phyloP scores from a whole-genome alignment of 2,113 vertebrate species.

The Tapirus terrestris region DNA sequence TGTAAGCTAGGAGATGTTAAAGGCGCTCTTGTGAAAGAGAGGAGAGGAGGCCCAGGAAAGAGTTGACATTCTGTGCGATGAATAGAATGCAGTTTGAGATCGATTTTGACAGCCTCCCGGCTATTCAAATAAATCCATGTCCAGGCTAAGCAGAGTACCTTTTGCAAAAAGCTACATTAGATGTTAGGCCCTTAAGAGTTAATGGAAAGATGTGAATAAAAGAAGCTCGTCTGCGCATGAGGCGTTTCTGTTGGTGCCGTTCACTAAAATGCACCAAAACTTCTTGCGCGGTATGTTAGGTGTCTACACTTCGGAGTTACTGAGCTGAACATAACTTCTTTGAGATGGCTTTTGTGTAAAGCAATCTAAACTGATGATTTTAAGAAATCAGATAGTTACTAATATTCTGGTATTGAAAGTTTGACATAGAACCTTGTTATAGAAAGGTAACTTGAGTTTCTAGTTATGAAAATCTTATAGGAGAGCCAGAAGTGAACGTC shows the following conservation, averaged over 20 bases:
- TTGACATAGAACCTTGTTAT: neutral
- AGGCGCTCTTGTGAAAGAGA: slow-evolving; percentile 33
- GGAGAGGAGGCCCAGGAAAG: slow-evolving; percentile 30
- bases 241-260: neutral
- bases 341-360: neutral
- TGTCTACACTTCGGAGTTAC: neutral
- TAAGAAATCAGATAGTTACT: neutral
- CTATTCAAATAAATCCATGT: neutral
- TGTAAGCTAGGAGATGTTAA: slow-evolving; percentile 31
- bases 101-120: slow-evolving; percentile 60
- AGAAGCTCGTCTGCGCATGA: neutral
- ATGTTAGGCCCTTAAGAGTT: neutral
- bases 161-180: slow-evolving; percentile 3
- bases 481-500: neutral
- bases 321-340: neutral
- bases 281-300: neutral
- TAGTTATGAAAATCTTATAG: slow-evolving; percentile 6
- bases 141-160: neutral
- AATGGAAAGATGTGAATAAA: neutral
- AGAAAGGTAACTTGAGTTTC: neutral
- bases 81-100: neutral
- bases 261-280: neutral
- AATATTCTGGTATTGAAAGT: neutral
- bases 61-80: slow-evolving; percentile 21
- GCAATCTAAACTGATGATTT: neutral